Evolutionary conservation across 64 coral and sea anemone genomes (phyloP), one percentile per base, ranked within the genome.

Genomic region (Astreopora myriophthalma): DNA sequence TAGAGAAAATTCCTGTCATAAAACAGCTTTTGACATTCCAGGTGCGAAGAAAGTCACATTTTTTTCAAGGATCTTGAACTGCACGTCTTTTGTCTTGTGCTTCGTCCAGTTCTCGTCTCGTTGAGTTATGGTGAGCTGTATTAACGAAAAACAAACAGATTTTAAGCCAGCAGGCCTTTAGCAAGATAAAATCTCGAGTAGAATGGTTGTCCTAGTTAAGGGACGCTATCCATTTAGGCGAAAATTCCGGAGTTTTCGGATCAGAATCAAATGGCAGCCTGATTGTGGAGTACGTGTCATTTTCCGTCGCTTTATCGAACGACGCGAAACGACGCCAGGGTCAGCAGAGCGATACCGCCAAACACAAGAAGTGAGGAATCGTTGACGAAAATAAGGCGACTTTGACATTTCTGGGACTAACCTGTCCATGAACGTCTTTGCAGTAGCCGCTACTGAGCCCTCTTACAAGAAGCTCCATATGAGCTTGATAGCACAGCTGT

Each of bases 361-460:
- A n/a, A n/a, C n/a, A n/a, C n/a, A n/a, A n/a, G n/a, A n/a, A n/a
- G n/a, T n/a, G n/a, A n/a, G n/a, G n/a, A n/a, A n/a, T n/a, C n/a
- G n/a, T n/a, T n/a, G n/a, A n/a, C n/a, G n/a, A n/a, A n/a, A n/a
- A n/a, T n/a, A n/a, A n/a, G n/a, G n/a, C n/a, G n/a, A n/a, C n/a
- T n/a, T n/a, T n/a, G n/a, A n/a, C n/a, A n/a, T n/a, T n/a, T n/a
- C 5, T 28, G 6, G 19, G 23, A 83, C 66, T 27, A 62, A 96
- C 95, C 91, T 96, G 95, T 14, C 91, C 95, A 87, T 96, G 95
- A 40, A 96, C 91, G 68, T 96, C 95, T 71, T 93, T 93, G 58
- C 80, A 93, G 46, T 93, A 96, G 0, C 95, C 95, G 87, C 95
- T 96, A 40, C 73, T 93, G 6, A 96, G 73, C 19, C 95, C 91